Conservation (phyloP, 2,113 vertebrate genomes). For the Eclectus roratus region DNA sequence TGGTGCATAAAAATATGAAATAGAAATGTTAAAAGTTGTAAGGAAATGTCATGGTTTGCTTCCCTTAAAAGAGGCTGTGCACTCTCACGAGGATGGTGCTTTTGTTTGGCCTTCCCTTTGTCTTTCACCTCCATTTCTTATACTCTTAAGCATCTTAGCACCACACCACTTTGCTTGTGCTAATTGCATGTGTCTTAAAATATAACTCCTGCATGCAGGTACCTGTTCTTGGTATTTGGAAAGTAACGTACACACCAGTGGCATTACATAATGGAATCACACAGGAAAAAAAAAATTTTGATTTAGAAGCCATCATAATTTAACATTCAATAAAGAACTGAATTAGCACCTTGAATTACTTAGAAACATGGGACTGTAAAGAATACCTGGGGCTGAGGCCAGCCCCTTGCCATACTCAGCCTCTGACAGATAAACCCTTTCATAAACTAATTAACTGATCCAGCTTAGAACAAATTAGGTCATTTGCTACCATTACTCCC, state of each 20-base stretch:
- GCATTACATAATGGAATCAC: neutral
- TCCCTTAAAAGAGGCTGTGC: neutral
- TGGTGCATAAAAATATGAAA: neutral
- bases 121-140: neutral
- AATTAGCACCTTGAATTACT: neutral
- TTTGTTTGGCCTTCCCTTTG: neutral
- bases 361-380: neutral
- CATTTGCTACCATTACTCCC: constrained; percentile 26
- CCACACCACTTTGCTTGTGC: neutral
- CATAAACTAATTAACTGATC: constrained; percentile 49
- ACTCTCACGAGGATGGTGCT: neutral
- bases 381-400: neutral
- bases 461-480: constrained; percentile 36
- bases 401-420: neutral
- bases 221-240: neutral
- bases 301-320: neutral
- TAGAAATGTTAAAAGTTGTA: neutral
- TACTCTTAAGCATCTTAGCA: neutral
- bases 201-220: neutral
- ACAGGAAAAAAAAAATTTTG: neutral
- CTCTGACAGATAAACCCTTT: constrained; percentile 3
- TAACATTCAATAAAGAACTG: neutral
- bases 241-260: fast-evolving
- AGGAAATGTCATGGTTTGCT: neutral
- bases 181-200: neutral